Evolutionary conservation across 2,113 vertebrate species (phyloP).

Genomic region (Tenebrosternarchus preto): DNA sequence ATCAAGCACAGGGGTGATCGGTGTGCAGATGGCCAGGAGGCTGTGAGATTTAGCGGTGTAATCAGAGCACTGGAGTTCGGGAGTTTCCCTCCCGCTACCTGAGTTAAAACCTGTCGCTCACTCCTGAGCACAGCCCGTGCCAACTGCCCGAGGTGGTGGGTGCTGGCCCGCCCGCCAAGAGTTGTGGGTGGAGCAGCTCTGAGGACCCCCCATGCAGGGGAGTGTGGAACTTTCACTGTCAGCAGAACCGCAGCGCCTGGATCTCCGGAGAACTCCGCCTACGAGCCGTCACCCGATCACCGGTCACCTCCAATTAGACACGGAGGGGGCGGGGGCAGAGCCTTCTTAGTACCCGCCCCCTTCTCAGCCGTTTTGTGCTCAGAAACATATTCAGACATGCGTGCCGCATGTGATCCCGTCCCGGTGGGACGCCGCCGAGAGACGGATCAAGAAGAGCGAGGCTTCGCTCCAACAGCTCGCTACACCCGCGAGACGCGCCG

Average conservation of each 20-base stretch:
- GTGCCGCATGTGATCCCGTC: slow-evolving; percentile 58
- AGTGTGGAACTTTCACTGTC: slow-evolving; percentile 39
- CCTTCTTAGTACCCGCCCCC: slow-evolving; percentile 60
- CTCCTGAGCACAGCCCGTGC: slow-evolving; percentile 48
- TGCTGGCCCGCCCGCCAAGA: slow-evolving; percentile 43
- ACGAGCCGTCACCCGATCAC: slow-evolving; percentile 31
- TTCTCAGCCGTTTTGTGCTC: slow-evolving; percentile 61
- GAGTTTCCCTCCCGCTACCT: slow-evolving; percentile 17
- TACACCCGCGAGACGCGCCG: slow-evolving; percentile 49
- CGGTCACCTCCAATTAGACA: slow-evolving; percentile 46
- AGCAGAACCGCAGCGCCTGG: slow-evolving; percentile 45
- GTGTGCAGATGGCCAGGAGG: slow-evolving; percentile 12
- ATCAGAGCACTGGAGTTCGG: slow-evolving; percentile 23
- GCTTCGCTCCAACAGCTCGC: slow-evolving; percentile 60
- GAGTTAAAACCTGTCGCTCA: slow-evolving; percentile 39
- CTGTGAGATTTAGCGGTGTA: slow-evolving; percentile 29
- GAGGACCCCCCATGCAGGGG: slow-evolving; percentile 40
- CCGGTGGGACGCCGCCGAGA: slow-evolving; percentile 67
- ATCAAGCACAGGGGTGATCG: background rate
- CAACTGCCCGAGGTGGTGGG: slow-evolving; percentile 47
- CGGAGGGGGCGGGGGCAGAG: slow-evolving; percentile 37
- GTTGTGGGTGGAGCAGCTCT: slow-evolving; percentile 48
- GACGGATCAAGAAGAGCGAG: slow-evolving; percentile 71
- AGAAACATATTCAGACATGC: slow-evolving; percentile 70
- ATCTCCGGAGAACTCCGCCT: slow-evolving; percentile 46